These are phyloP conservation scores for Conus canariensis DNA, from an alignment of 2,888 invertebrate genomes.

Conservation along the genomic window DNA sequence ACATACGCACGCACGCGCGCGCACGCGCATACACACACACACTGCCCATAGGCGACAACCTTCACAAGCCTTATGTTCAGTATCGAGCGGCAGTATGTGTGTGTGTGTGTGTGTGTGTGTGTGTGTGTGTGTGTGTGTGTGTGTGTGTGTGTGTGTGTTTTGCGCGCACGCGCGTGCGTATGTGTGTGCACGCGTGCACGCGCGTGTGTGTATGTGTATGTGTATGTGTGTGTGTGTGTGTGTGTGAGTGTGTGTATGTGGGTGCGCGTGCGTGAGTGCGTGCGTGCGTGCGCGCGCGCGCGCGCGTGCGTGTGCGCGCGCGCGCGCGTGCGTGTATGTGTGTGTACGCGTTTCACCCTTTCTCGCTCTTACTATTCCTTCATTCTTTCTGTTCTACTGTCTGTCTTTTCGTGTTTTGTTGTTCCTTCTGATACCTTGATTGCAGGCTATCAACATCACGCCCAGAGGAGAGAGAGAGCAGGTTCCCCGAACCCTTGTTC, in stretches of 20 bases:
- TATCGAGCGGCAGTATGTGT: neutral
- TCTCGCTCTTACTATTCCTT: neutral
- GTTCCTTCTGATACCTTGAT: neutral
- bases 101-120: neutral
- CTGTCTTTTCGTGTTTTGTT: neutral
- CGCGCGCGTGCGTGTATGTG: neutral
- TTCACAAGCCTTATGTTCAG: neutral
- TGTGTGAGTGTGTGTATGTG: neutral
- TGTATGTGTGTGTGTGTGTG: neutral
- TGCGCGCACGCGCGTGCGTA: neutral
- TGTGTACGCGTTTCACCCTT: neutral
- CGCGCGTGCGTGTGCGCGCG: neutral
- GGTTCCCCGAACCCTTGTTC: too few relatives aligned
- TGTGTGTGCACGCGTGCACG: neutral
- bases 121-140: neutral
- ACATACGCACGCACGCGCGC: neutral
- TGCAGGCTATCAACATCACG: too few relatives aligned
- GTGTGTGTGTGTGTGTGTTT: neutral
- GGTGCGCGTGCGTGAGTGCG: neutral
- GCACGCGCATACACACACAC: neutral
- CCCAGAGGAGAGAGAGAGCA: too few relatives aligned
- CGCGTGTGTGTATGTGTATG: neutral
- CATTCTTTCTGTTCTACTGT: neutral
- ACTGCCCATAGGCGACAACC: neutral
- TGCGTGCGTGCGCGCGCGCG: neutral